Conservation (phyloP, 2,888 invertebrate species). For the Druceiella hillmani region DNA sequence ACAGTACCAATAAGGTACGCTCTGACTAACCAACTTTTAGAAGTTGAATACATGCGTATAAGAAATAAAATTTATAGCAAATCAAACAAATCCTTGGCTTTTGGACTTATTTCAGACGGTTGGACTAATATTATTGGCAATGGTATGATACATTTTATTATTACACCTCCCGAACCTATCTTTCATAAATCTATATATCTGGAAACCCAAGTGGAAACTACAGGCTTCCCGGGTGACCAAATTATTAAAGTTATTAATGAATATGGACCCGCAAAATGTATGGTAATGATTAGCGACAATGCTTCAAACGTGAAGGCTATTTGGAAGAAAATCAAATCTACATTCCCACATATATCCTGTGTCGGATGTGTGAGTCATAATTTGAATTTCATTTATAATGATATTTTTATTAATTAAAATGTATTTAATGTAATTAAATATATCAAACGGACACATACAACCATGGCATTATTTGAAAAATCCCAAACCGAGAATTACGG, state of each 20-base stretch:
- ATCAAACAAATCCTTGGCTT: slow-evolving; percentile 1
- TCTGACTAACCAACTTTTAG: background rate
- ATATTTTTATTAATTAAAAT: slow-evolving; percentile 1
- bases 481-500: slow-evolving; percentile 1
- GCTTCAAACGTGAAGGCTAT: background rate
- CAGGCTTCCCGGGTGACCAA: slow-evolving; percentile 1
- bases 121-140: slow-evolving; percentile 2
- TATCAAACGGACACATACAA: slow-evolving; percentile 1
- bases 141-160: slow-evolving; percentile 1
- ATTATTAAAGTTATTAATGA: slow-evolving; percentile 1
- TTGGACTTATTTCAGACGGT: background rate
- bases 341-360: slow-evolving; percentile 1
- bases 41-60: slow-evolving; percentile 1
- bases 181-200: background rate
- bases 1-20: background rate
- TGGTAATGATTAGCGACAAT: slow-evolving; percentile 1
- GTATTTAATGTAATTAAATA: background rate
- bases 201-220: background rate
- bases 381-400: slow-evolving; percentile 3
- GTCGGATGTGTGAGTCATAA: background rate
- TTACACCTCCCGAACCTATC: background rate
- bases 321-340: slow-evolving; percentile 1
- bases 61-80: background rate
- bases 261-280: background rate
- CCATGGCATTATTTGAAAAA: background rate